Evolutionary conservation across 1,140 invertebrate species (phyloP), one percentile per base, ranked within the genome.

Genomic region (Drosophila watanabei): DNA sequence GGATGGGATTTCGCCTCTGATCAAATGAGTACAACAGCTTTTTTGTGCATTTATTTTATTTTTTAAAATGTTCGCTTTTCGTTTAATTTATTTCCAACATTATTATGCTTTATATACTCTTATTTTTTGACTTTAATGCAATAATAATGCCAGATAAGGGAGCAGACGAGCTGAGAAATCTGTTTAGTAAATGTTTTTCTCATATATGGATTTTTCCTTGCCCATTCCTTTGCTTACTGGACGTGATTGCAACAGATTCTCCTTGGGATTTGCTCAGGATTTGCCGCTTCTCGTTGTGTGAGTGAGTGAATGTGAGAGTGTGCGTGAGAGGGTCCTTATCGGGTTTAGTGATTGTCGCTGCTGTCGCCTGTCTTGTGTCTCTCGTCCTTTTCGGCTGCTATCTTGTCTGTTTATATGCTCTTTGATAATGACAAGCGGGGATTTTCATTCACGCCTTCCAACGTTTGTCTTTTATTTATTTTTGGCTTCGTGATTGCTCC

Each of bases 241-340:
- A 64, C 51, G 35, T 79, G 79, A 83, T 88, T 88, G 84, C 84
- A 87, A 80, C 83, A 87, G 83, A 82, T 80, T 86, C 70, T 63
- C 39, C 39, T 63, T 49, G 76, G 75, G 71, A 84, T 81, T 85
- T 72, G 51, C 78, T 62, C 69, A 75, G 71, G 71, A 75, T 52
- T 77, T 77, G 41, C 41, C 16, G 57, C 32, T 33, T 54, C 49
- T 60, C 69, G 48, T 63, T 52, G 51, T 39, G 71, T 10, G 32
- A 41, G n/a, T 13, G 11, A 32, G 33, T 35, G 7, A 10, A 32
- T 37, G 43, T 20, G 3, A 7, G 54, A 16, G 39, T 48, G 64
- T 51, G 61, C 41, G 66, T 43, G 70, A 5, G 45, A 9, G 68
- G 51, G 56, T 73, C 71, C 71, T 75, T 75, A 75, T 75, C 71